A percentile compares a stretch with the other conserved stretches of the same genome.
Evolutionary conservation across 2,797 vertebrate species (phyloP).

Genomic region (Lacerta viridis): DNA sequence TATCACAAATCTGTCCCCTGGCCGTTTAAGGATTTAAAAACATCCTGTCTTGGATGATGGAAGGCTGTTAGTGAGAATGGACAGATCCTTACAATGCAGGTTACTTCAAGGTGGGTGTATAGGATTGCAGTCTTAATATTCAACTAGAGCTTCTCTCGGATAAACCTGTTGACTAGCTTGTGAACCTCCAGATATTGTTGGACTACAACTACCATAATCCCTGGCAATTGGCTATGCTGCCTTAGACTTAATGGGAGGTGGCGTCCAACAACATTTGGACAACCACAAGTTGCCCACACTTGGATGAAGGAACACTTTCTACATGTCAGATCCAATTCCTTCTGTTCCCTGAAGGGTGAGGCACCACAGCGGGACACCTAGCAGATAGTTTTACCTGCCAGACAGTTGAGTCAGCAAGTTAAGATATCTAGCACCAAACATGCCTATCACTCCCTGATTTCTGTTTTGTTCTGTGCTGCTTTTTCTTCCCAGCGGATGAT

Average conservation of each 20-base stretch:
- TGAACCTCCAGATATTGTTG: background rate
- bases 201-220: background rate
- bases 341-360: background rate
- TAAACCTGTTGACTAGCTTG: background rate
- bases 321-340: background rate
- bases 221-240: background rate
- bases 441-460: background rate
- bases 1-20: background rate
- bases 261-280: background rate
- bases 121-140: background rate
- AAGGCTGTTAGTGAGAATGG: background rate
- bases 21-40: background rate
- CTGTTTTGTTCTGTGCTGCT: slow-evolving; percentile 27
- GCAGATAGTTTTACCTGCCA: background rate
- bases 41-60: background rate
- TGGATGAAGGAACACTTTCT: background rate
- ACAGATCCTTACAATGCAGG: background rate
- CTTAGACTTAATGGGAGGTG: background rate
- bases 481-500: slow-evolving; percentile 89
- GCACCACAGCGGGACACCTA: no score
- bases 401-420: background rate
- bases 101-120: background rate
- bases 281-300: background rate
- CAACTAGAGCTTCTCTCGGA: background rate
- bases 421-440: background rate